These are phyloP conservation scores for Drosophila orena DNA, from an alignment of 1,140 invertebrate genomes.

Conservation along the genomic window DNA sequence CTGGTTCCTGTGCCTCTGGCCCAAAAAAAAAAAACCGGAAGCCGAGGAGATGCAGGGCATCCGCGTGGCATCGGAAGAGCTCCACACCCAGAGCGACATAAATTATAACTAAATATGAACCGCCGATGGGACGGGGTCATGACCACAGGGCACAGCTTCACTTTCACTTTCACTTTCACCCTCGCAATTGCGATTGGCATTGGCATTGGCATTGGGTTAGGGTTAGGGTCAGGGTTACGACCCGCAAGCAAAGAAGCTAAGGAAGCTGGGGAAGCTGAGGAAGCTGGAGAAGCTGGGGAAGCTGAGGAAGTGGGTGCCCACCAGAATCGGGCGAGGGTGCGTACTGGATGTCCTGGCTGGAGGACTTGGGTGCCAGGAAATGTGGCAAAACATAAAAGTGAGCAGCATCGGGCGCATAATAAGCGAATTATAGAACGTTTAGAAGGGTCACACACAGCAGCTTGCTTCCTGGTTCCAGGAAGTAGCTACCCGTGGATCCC, in stretches of 20 bases:
- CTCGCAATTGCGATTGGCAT: background rate
- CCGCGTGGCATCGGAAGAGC: slow-evolving; percentile 1
- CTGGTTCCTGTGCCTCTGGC: background rate
- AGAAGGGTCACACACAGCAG: slow-evolving; percentile 64
- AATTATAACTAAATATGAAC: slow-evolving; percentile 82
- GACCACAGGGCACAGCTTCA: slow-evolving; percentile 45
- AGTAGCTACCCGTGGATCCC: background rate
- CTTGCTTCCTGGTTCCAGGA: too few relatives aligned
- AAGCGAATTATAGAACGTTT: slow-evolving; percentile 83
- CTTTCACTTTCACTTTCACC: slow-evolving; percentile 5
- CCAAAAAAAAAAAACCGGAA: slow-evolving; percentile 11
- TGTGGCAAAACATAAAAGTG: slow-evolving; percentile 74
- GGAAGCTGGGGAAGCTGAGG: too few relatives aligned
- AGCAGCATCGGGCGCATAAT: slow-evolving; percentile 74
- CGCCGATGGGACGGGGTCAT: slow-evolving; percentile 36
- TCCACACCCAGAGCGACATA: slow-evolving; percentile 77
- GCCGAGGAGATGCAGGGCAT: slow-evolving; percentile 45
- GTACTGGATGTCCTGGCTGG: slow-evolving; percentile 47
- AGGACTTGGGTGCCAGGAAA: slow-evolving; percentile 56
- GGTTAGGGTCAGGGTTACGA: slow-evolving; percentile 1
- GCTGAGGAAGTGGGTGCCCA: slow-evolving; percentile 9
- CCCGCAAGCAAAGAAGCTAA: background rate
- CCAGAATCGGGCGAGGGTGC: slow-evolving; percentile 45
- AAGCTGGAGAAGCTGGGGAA: too few relatives aligned
- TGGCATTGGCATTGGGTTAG: slow-evolving; percentile 7